phyloP scores from a whole-genome alignment of 2,113 vertebrate genomes.

The sheep (Ovis aries) region ARS-UI_Ramb_v3.0 NC_056056.1:128754501-128755000 shows the following conservation, averaged over 20 bases:
- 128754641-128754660: not conserved
- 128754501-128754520: not conserved
- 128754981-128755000: not conserved
- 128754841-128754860: not conserved
- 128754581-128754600: not conserved
- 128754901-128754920: rapidly evolving
- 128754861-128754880: not conserved
- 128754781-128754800: not conserved
- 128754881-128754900: not conserved
- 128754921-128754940: not conserved
- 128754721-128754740: not conserved
- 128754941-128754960: not conserved
- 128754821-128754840: not conserved
- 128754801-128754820: not conserved
- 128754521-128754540: not conserved
- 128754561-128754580: not conserved
- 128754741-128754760: not conserved
- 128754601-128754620: not conserved
- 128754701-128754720: not conserved
- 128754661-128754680: not conserved
- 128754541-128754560: not conserved
- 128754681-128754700: not conserved
- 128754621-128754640: not conserved
- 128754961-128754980: not conserved
- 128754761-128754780: not conserved